Base-by-base conservation (phyloP, 2,113 vertebrate genomes). In the Leucosticte australis region DNA sequence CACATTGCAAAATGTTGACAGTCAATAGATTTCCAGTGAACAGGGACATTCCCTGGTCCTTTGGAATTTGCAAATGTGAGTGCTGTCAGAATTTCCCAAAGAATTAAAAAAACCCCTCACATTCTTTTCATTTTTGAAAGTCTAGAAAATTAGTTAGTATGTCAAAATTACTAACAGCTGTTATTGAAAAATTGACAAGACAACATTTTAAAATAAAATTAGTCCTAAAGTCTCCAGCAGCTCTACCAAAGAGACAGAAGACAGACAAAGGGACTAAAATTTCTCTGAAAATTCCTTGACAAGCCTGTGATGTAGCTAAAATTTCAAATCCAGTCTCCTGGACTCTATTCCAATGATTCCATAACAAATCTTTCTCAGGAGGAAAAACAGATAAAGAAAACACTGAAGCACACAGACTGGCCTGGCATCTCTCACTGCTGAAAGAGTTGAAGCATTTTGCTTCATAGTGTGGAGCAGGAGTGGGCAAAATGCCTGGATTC, bases 31-130 rank as follows among this genome's bases (percentile, higher is more conserved):
- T 71, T 50, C 15, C 24, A 57, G 12, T 41, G 26, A 44, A 46
- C 21, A 39, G 22, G 11, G 6, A 9, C 8, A 19, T 52, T 18
- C 9, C 7, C 24, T 13, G 1, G 2, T 55, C 10, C 28, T 73
- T 56, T 31, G 22, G 18, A 64, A 62, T 64, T 13, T 77, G 59
- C 19, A 65, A 52, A 41, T 35, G 26, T 3, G 22, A 65, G 4
- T 39, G 23, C 9, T 65, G 9, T 24, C 20, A 46, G 17, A 83
- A 74, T 50, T 80, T 60, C 27, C 15, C 9, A 37, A 52, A 64
- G 10, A 80, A 68, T 13, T 64, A 24, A 60, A 85, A 74, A 50
- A 1, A n/a, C n/a, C n/a, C 7, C 0, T 0, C 16, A 14, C 1
- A 10, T 50, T 39, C 3, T 59, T 87, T 55, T 41, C 39, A 11